Base-by-base conservation (phyloP, 2,888 invertebrate genomes). In the Nycteola revayana region DNA sequence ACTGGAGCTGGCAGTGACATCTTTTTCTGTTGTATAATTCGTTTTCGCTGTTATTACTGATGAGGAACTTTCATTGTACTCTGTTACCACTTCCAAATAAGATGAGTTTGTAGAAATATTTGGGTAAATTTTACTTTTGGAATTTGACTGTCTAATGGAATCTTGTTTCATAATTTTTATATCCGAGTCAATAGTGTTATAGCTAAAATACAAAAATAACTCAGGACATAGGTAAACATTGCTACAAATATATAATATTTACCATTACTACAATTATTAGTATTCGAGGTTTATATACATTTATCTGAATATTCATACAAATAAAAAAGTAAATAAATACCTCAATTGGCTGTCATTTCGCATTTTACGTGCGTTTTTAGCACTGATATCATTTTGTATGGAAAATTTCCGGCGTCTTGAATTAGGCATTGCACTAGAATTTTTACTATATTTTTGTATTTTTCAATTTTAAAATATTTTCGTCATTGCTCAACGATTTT, bases 381-480 rank as follows among this genome's bases (percentile, higher is more conserved):
- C 49, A 14, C 55, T 41, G 7, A 70, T 70, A 10, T 75, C 70
- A 56, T 75, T 77, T 50, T 84, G 73, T 7, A 83, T 83, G 1
- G 83, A 86, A 59, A 87, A 86, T 36, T 73, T 71, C 33, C 85
- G 66, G 32, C 85, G 78, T 53, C 84, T 74, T 31, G 80, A 63
- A 44, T 84, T 79, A 14, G 86, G 86, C 87, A 87, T 87, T 66
- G 63, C 51, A 69, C 70, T 49, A 36, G 38, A 48, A 65, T 60
- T 66, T 67, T 49, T 28, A 17, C 9, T 11, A 7, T 17, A 31
- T 56, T 59, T 55, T 56, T 44, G 29, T 44, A 42, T 49, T 40
- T 33, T 18, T 37, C 48, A 38, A 52, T 38, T 38, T 11, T n/a
- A 29, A 33, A 30, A 30, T 33, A 41, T 47, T 30, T 25, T 44